Evolutionary conservation across 2,797 vertebrate species (phyloP).

Genomic region (Xerus rutilus): DNA sequence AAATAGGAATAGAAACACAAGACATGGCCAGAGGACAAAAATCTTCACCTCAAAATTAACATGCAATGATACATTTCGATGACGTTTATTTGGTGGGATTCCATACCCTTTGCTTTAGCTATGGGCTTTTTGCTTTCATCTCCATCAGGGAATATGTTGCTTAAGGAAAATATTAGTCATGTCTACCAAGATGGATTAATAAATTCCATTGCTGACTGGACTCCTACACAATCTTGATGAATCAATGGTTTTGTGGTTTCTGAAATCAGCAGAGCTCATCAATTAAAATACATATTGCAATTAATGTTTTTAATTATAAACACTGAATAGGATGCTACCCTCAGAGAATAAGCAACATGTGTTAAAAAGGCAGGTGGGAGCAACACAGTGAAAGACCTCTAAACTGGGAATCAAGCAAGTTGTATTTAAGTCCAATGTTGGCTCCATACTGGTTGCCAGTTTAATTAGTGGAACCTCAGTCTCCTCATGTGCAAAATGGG

Average conservation of each 20-base stretch:
- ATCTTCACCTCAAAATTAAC: neutral
- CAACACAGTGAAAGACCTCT: neutral
- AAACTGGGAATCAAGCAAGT: neutral
- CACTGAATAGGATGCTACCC: conserved; percentile 53
- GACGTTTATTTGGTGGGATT: conserved; percentile 23
- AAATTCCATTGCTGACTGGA: conserved; percentile 78
- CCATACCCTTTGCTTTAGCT: conserved; percentile 46
- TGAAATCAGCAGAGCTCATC: conserved; percentile 79
- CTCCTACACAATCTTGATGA: conserved; percentile 74
- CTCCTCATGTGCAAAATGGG: neutral
- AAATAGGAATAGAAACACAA: conserved; percentile 7
- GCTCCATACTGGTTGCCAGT: neutral
- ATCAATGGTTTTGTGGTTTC: conserved; percentile 81
- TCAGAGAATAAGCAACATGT: conserved; percentile 40
- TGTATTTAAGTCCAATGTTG: neutral
- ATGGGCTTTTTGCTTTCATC: conserved; percentile 64
- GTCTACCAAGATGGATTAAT: conserved; percentile 78
- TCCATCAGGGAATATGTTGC: conserved; percentile 26
- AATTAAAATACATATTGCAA: conserved; percentile 76
- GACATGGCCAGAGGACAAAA: conserved; percentile 9
- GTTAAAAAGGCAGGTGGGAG: conserved; percentile 38
- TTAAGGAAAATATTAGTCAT: conserved; percentile 81
- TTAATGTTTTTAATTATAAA: conserved; percentile 81
- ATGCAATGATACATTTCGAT: neutral
- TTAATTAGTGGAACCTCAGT: neutral